phyloP scores from a whole-genome alignment of 2,797 vertebrate genomes.

The Catamblyrhynchus diadema region DNA sequence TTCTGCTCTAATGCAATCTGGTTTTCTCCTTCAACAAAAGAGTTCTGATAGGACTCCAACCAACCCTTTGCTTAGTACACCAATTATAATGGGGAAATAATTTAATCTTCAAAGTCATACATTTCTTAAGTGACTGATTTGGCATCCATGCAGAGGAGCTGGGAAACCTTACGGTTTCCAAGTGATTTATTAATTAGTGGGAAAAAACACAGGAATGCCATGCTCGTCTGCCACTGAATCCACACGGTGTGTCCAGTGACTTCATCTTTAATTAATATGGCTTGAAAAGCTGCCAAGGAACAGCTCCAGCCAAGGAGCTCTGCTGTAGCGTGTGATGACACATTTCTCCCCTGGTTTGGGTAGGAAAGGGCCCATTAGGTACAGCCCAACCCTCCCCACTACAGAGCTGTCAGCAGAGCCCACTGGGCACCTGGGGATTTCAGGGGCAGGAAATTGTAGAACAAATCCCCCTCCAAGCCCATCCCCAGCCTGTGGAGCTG shows the following conservation, averaged over 20 bases:
- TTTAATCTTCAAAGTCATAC: constrained; percentile 15
- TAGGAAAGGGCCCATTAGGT: background rate
- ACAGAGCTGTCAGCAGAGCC: background rate
- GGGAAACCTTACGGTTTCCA: background rate
- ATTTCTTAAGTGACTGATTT: constrained; percentile 10
- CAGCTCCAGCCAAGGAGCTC: background rate
- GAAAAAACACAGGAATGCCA: background rate
- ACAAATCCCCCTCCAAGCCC: background rate
- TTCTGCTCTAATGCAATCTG: background rate
- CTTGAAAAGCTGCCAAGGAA: background rate
- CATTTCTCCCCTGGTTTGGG: background rate
- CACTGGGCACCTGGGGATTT: background rate
- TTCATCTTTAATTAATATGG: constrained; percentile 1
- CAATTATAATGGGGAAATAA: background rate
- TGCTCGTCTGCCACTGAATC: background rate
- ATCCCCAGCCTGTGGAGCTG: background rate
- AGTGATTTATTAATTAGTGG: constrained; percentile 19
- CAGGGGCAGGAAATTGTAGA: background rate
- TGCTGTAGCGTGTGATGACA: background rate
- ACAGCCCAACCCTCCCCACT: background rate
- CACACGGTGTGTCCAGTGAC: background rate
- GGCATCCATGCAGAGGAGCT: background rate
- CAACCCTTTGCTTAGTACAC: background rate
- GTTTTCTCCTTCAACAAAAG: background rate
- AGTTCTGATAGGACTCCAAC: background rate